Evolutionary conservation across 2,888 invertebrate genomes (phyloP).

Genomic region (Caenorhabditis macrosperma): DNA sequence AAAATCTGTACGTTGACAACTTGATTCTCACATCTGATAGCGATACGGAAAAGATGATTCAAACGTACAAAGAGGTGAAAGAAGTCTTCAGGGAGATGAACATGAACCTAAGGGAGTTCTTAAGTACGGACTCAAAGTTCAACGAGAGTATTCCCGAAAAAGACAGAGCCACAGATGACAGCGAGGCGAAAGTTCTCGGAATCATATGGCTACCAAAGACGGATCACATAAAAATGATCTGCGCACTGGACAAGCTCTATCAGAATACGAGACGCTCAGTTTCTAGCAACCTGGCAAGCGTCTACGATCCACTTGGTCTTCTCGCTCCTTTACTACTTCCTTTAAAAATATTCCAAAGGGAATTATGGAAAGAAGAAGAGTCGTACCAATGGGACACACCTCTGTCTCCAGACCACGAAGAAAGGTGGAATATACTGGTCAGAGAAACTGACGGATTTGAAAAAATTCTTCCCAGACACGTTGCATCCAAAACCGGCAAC

Average conservation of each 20-base stretch:
- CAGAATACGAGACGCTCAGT: too few relatives aligned
- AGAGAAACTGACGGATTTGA: neutral
- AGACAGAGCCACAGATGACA: neutral
- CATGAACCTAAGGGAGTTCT: constrained; percentile 62
- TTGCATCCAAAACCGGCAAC: neutral
- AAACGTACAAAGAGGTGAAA: constrained; percentile 23
- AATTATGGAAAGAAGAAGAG: constrained; percentile 71
- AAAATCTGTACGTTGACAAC: constrained; percentile 66
- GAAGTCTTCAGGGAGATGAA: constrained; percentile 20
- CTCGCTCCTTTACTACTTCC: constrained; percentile 65
- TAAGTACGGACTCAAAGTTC: constrained; percentile 53
- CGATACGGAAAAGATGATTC: too few relatives aligned
- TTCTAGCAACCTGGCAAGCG: too few relatives aligned
- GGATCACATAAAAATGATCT: too few relatives aligned
- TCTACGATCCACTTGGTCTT: constrained; percentile 79
- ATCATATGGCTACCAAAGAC: constrained; percentile 16
- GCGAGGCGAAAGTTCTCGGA: constrained; percentile 20
- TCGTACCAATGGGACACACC: constrained; percentile 17
- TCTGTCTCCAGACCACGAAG: neutral
- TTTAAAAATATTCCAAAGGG: constrained; percentile 73
- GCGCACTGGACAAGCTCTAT: too few relatives aligned
- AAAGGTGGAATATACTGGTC: neutral
- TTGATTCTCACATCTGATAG: constrained; percentile 43
- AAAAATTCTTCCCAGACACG: neutral
- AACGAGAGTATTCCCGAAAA: neutral